A percentile compares a stretch with the other conserved stretches of the same genome.
These are phyloP conservation scores for Cololabis saira DNA, from an alignment of 2,113 vertebrate genomes.

Conservation along the genomic window DNA sequence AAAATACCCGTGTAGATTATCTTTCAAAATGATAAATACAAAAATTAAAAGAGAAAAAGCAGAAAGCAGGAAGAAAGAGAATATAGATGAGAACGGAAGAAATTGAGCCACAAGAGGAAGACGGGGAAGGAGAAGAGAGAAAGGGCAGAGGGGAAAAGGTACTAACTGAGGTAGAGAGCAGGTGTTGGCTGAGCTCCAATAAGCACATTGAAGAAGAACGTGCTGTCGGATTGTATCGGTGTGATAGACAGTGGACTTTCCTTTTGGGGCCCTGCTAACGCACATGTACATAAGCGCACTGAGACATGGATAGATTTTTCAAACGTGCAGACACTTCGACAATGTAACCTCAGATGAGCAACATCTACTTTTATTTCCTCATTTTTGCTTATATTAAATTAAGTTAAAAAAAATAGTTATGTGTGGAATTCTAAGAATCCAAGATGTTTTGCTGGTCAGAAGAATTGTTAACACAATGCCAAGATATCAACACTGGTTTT, in stretches of 20 bases:
- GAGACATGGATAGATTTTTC: neutral
- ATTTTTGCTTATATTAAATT: too few species aligned
- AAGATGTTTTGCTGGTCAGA: too few species aligned
- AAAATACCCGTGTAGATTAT: constrained; percentile 35
- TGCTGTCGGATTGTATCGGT: constrained; percentile 60
- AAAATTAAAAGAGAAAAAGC: constrained; percentile 24
- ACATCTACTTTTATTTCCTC: too few species aligned
- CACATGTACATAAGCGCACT: constrained; percentile 12
- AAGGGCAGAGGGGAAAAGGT: constrained; percentile 19
- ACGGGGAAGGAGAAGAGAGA: neutral
- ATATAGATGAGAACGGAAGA: constrained; percentile 51
- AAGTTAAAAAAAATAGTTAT: too few species aligned
- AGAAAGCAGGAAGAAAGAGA: constrained; percentile 30
- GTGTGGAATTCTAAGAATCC: too few species aligned
- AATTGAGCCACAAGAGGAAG: constrained; percentile 41
- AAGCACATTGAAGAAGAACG: constrained; percentile 63
- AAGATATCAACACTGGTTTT: too few species aligned
- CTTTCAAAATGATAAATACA: constrained; percentile 30
- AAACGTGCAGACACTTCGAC: neutral
- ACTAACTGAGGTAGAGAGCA: constrained; percentile 46
- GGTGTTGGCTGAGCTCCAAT: constrained; percentile 67
- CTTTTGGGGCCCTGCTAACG: constrained; percentile 28
- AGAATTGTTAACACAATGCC: too few species aligned
- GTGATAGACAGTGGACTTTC: constrained; percentile 63
- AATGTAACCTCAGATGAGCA: too few species aligned